Evolutionary conservation across 2,888 invertebrate species (phyloP).

Genomic region (Hypolimnas misippus): DNA sequence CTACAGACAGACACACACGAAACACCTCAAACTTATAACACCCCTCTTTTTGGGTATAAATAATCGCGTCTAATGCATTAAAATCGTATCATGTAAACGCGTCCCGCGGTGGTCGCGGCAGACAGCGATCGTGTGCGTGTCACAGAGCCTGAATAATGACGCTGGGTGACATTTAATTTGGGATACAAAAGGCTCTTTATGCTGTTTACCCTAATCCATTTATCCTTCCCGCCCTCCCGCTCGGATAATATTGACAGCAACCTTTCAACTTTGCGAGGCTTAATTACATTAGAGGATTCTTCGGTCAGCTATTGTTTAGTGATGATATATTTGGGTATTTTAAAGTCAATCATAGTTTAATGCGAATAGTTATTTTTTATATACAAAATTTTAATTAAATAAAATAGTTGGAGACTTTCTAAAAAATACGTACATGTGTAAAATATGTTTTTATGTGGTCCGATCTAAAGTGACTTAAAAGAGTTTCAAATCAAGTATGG

Average conservation of each 20-base stretch:
- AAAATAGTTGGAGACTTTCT: no score
- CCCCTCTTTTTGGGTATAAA: no score
- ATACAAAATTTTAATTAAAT: no score
- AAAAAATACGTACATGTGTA: no score
- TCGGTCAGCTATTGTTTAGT: constrained; percentile 30
- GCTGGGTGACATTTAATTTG: constrained; percentile 80
- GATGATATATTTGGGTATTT: constrained; percentile 18
- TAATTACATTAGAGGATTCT: constrained; percentile 38
- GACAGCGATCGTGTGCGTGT: constrained; percentile 70
- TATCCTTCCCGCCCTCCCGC: constrained; percentile 43
- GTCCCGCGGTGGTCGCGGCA: constrained; percentile 49
- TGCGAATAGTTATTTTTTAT: neutral
- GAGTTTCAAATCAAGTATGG: no score
- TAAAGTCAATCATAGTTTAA: constrained; percentile 2
- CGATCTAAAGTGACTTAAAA: no score
- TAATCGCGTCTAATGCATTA: neutral
- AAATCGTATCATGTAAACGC: constrained; percentile 10
- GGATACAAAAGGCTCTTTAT: constrained; percentile 82
- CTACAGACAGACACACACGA: no score
- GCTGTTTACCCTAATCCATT: constrained; percentile 79
- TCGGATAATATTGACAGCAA: constrained; percentile 37
- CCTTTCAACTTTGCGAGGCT: constrained; percentile 38
- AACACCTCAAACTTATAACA: no score
- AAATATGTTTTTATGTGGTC: no score
- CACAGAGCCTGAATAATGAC: constrained; percentile 79